These are phyloP conservation scores for Cryptotermes secundus DNA, from an alignment of 1,140 invertebrate species.

Conservation along the genomic window DNA sequence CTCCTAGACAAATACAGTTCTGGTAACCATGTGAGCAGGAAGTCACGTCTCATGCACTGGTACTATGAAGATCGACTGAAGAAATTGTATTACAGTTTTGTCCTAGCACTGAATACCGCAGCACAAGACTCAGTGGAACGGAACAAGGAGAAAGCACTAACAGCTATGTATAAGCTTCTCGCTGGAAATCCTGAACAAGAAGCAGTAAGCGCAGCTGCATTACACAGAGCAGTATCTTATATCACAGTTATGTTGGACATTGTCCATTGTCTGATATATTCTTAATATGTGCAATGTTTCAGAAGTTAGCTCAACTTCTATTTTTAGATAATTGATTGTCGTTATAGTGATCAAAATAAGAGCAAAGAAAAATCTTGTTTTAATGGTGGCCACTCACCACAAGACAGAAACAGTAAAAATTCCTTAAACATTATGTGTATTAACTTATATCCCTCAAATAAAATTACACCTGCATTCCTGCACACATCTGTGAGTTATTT, in stretches of 20 bases:
- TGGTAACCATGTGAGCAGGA: conserved; percentile 46
- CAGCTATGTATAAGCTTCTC: conserved; percentile 75
- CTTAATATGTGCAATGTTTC: no score
- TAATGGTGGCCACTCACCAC: no score
- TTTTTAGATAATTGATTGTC: no score
- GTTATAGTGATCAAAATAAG: no score
- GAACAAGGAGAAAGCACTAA: conserved; percentile 80
- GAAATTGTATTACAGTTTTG: conserved; percentile 70
- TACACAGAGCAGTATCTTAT: neutral
- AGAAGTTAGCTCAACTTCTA: no score
- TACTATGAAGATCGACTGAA: conserved; percentile 85
- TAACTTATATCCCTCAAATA: no score
- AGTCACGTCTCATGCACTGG: conserved; percentile 59
- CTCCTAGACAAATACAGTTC: conserved; percentile 39
- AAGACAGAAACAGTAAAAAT: no score
- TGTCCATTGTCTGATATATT: neutral
- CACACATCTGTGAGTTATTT: no score
- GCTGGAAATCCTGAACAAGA: conserved; percentile 86
- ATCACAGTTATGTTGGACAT: conserved; percentile 5
- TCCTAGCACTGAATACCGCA: conserved; percentile 62
- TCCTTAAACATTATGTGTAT: no score
- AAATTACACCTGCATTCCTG: no score
- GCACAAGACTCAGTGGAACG: conserved; percentile 70
- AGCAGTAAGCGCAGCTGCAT: conserved; percentile 54
- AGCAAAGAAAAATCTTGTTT: no score